Conservation (phyloP, 2,797 vertebrate species). For the Pantherophis vulpinus region DNA sequence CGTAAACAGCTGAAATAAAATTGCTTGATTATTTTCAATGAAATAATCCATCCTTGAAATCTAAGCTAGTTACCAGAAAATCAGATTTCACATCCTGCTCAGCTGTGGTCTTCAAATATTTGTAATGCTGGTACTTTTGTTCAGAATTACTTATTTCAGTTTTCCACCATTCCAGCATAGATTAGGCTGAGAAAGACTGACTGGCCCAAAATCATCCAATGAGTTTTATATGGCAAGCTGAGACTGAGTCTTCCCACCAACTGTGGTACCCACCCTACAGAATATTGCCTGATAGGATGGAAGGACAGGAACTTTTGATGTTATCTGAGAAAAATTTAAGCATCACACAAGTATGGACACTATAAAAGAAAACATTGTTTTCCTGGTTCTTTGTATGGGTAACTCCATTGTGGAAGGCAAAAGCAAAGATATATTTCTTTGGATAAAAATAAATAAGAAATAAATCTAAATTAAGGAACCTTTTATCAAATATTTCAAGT, state of each 20-base stretch:
- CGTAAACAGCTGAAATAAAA: conserved; percentile 16
- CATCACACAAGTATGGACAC: not conserved
- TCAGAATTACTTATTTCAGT: not conserved
- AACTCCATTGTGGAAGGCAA: not conserved
- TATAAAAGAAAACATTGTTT: not conserved
- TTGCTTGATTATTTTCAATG: conserved; percentile 28
- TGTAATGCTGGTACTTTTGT: conserved; percentile 5
- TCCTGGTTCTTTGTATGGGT: not conserved
- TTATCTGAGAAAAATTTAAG: not conserved
- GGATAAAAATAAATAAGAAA: not conserved
- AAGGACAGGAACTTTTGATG: not conserved
- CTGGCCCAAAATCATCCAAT: not conserved
- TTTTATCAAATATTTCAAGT: not conserved
- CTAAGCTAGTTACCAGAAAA: conserved; percentile 1
- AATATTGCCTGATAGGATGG: not conserved
- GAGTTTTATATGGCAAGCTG: not conserved
- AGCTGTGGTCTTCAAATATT: conserved; percentile 9
- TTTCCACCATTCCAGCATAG: not conserved
- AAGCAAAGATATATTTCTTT: not conserved
- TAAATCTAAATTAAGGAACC: not conserved
- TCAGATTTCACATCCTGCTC: conserved; percentile 29
- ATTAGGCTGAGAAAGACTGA: not conserved
- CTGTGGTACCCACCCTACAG: not conserved
- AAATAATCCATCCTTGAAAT: conserved; percentile 18
- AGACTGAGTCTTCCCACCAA: not conserved